Evolutionary conservation across 1,140 invertebrate species (phyloP).

Genomic region (Medauroidea extradentata): DNA sequence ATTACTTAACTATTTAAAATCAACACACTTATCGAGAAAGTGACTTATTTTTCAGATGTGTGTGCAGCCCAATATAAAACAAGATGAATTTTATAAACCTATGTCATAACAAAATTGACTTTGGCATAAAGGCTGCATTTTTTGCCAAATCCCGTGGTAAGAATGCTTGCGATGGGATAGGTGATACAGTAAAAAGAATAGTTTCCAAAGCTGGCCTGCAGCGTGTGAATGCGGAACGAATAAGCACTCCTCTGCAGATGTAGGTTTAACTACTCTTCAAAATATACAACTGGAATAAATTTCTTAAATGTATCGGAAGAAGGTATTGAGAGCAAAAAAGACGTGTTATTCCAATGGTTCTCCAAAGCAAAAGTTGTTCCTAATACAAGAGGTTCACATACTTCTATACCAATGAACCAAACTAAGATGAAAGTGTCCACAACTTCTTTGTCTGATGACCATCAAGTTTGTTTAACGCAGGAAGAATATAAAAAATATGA

Average conservation of each 20-base stretch:
- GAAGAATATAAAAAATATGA: background rate
- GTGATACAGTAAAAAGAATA: background rate
- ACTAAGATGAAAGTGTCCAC: background rate
- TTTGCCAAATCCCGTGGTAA: constrained; percentile 21
- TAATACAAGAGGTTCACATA: background rate
- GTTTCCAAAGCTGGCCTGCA: background rate
- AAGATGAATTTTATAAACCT: constrained; percentile 32
- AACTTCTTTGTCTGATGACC: background rate
- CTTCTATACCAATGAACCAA: background rate
- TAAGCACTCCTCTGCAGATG: background rate
- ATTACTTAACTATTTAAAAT: constrained; percentile 7
- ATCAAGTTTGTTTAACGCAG: background rate
- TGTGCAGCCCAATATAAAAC: constrained; percentile 36
- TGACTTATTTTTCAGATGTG: constrained; percentile 32
- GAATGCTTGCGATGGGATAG: background rate
- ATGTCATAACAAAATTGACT: constrained; percentile 28
- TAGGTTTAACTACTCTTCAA: background rate
- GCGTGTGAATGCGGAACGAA: background rate
- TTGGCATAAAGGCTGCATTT: constrained; percentile 30
- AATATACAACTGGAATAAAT: background rate
- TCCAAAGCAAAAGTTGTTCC: background rate
- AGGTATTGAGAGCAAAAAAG: background rate
- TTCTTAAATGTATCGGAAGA: background rate
- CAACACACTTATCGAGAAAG: constrained; percentile 4
- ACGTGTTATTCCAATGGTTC: background rate